Conservation (phyloP, 2,888 invertebrate genomes). For the Liopterus haemorrhoidalis region DNA sequence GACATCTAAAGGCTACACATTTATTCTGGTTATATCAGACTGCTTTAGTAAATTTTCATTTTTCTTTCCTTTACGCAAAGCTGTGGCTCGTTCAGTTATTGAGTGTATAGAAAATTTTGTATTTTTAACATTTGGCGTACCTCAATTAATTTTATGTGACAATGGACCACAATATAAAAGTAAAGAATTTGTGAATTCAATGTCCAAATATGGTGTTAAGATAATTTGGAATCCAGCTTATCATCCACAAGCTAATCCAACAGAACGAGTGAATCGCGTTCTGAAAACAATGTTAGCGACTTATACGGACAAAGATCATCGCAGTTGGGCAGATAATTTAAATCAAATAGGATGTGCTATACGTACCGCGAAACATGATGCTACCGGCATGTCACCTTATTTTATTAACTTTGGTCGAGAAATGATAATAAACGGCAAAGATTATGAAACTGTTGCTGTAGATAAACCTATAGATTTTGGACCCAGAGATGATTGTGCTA, state of each 20-base stretch:
- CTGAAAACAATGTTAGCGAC: conserved; percentile 32
- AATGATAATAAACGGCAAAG: conserved; percentile 19
- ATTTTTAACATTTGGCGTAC: conserved; percentile 26
- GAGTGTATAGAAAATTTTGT: conserved; percentile 10
- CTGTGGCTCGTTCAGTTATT: not conserved
- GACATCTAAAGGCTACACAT: not conserved
- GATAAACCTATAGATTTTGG: conserved; percentile 2
- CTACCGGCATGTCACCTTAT: conserved; percentile 29
- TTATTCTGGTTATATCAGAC: conserved; percentile 1
- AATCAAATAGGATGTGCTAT: conserved; percentile 30
- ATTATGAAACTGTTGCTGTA: not conserved
- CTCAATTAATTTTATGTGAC: conserved; percentile 25
- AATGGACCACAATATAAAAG: conserved; percentile 27
- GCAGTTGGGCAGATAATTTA: conserved; percentile 30
- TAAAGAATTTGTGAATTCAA: conserved; percentile 20
- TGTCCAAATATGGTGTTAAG: conserved; percentile 18
- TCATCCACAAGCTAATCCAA: conserved; percentile 35
- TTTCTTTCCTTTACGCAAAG: conserved; percentile 6
- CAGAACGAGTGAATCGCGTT: conserved; percentile 35
- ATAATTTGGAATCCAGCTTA: conserved; percentile 28
- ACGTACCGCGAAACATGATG: conserved; percentile 29
- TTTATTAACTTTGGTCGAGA: conserved; percentile 28
- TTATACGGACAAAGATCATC: conserved; percentile 24
- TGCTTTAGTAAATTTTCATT: conserved; percentile 11
- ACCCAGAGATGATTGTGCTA: not conserved